A percentile compares a stretch with the other conserved stretches of the same genome.
Evolutionary conservation across 2,113 vertebrate species (phyloP).

Genomic region (Microcebus murinus): DNA sequence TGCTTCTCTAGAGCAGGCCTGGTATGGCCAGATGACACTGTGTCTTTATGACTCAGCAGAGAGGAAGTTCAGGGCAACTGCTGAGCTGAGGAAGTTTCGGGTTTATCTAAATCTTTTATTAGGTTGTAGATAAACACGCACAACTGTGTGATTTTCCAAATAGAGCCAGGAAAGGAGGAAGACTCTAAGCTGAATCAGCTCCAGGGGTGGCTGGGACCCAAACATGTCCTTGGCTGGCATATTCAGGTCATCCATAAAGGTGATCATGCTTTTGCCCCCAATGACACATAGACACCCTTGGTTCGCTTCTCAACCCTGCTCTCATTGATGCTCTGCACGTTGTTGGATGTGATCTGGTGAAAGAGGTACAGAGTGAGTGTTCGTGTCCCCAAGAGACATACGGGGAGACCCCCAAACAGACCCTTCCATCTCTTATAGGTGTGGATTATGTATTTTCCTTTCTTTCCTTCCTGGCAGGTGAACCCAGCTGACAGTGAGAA

Average conservation of each 20-base stretch:
- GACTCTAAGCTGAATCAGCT: constrained; percentile 84
- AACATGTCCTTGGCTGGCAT: constrained; percentile 92
- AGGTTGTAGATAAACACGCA: not conserved
- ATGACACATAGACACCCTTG: constrained; percentile 90
- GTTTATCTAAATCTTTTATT: not conserved
- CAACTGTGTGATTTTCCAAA: not conserved
- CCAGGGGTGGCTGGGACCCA: constrained; percentile 93
- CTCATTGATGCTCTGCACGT: constrained; percentile 92
- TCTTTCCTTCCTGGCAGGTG: constrained; percentile 80
- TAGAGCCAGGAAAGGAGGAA: not conserved
- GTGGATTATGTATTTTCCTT: not conserved
- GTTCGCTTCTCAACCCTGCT: constrained; percentile 92
- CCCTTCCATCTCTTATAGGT: not conserved
- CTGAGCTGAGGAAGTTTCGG: not conserved
- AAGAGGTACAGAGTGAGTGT: not conserved
- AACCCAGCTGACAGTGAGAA: constrained; percentile 86
- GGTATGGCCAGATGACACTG: too few species aligned
- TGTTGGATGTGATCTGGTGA: constrained; percentile 90
- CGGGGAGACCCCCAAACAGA: not conserved
- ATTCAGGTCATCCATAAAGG: constrained; percentile 94
- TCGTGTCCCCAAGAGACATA: not conserved
- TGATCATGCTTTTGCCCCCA: constrained; percentile 91
- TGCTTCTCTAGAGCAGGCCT: not conserved
- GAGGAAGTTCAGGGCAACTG: not conserved
- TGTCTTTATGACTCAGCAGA: not conserved